Percentiles rank a stretch among this genome's conserved stretches.
These are phyloP conservation scores for Lagodon rhomboides DNA, from an alignment of 2,797 vertebrate genomes.

Conservation along the genomic window DNA sequence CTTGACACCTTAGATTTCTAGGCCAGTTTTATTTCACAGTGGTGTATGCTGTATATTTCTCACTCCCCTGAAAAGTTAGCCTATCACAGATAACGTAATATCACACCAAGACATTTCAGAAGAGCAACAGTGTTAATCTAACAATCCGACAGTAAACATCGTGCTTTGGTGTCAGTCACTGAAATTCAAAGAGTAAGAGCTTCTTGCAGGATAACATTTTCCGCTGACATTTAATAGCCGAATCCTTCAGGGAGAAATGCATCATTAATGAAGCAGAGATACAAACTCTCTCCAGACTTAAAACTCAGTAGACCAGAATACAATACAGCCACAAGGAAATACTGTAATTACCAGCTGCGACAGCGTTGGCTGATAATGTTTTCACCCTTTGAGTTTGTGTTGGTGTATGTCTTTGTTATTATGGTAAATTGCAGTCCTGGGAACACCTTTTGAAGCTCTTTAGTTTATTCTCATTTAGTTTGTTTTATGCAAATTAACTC, in stretches of 20 bases:
- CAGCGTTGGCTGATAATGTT: no score
- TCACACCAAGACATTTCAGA: constrained; percentile 1
- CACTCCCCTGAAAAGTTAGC: background rate
- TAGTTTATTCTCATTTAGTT: constrained; percentile 12
- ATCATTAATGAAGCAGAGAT: constrained; percentile 43
- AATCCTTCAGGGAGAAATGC: constrained; percentile 48
- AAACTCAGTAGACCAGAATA: constrained; percentile 1
- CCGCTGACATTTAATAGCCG: constrained; percentile 60
- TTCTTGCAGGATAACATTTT: constrained; percentile 43
- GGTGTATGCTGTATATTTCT: background rate
- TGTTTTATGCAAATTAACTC: constrained; percentile 20
- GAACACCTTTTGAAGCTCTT: no score
- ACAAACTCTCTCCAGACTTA: constrained; percentile 33
- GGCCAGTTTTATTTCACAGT: background rate
- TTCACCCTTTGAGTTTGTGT: no score
- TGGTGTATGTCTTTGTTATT: no score
- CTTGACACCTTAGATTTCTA: background rate
- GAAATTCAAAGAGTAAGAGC: constrained; percentile 34
- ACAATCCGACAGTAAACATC: constrained; percentile 34
- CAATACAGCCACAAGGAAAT: constrained; percentile 28
- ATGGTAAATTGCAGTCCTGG: no score
- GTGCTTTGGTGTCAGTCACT: constrained; percentile 35
- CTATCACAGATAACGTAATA: background rate
- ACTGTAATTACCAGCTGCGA: constrained; percentile 17
- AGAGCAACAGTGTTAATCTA: constrained; percentile 13